Evolutionary conservation across 2,113 vertebrate species (phyloP).

Genomic region (Mustelus asterias): DNA sequence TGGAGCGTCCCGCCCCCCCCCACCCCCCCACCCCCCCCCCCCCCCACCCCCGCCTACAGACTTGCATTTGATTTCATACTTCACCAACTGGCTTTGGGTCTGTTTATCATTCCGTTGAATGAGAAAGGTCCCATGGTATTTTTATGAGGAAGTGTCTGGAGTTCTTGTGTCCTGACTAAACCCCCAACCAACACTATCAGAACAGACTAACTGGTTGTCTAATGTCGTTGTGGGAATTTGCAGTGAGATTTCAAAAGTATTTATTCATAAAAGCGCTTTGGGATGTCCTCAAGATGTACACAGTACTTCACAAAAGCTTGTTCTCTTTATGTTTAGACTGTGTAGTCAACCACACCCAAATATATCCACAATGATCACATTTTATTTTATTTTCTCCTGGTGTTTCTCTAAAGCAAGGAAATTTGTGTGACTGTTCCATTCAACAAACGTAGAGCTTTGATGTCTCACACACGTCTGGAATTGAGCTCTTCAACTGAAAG

Average conservation of each 20-base stretch:
- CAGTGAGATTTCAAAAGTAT: background rate
- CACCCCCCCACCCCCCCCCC: too few species aligned
- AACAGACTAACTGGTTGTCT: background rate
- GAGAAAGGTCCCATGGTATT: background rate
- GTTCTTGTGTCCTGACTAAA: background rate
- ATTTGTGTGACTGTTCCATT: background rate
- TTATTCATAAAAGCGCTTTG: background rate
- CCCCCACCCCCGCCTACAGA: too few species aligned
- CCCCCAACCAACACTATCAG: background rate
- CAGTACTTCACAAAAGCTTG: background rate
- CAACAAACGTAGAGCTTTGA: background rate
- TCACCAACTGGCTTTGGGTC: too few species aligned
- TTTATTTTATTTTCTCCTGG: background rate
- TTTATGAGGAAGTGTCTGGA: background rate
- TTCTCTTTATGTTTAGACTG: background rate
- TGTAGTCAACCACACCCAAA: background rate
- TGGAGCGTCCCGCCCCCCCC: too few species aligned
- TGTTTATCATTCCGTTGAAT: background rate
- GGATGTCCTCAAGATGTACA: background rate
- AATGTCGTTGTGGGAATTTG: background rate
- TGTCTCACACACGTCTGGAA: conserved; percentile 6
- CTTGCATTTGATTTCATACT: too few species aligned
- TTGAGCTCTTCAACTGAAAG: background rate
- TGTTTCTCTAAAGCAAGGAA: background rate
- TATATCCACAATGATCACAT: background rate